Percentiles rank a stretch among this genome's conserved stretches.
phyloP scores from a whole-genome alignment of 2,797 vertebrate species.

The Chelonia mydas region DNA sequence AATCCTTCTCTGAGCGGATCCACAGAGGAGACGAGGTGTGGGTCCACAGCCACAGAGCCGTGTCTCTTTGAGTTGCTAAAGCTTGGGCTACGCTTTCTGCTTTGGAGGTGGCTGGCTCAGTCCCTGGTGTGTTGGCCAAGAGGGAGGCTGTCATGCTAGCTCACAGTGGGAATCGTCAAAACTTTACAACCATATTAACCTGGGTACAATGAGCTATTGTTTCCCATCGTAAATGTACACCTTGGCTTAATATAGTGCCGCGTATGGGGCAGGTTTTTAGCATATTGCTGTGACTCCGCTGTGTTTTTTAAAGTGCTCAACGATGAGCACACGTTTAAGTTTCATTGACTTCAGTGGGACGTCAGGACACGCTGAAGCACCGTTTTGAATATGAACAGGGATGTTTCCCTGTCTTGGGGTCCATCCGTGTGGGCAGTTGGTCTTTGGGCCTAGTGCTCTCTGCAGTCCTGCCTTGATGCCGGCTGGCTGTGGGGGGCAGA shows the following conservation, averaged over 20 bases:
- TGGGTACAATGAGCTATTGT: not conserved
- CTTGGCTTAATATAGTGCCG: not conserved
- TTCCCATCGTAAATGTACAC: not conserved
- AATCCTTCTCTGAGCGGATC: not conserved
- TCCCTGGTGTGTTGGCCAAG: not conserved
- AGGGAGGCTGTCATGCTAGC: not conserved
- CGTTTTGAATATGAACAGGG: not conserved
- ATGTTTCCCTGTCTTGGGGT: not conserved
- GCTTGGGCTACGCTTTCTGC: too few species aligned
- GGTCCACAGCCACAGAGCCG: too few species aligned
- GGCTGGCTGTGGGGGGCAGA: too few species aligned
- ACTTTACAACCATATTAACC: not conserved
- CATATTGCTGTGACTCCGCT: not conserved
- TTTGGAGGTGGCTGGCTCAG: not conserved
- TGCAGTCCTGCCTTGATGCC: not conserved
- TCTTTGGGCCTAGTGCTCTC: not conserved
- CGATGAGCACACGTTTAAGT: not conserved
- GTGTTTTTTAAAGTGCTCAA: not conserved
- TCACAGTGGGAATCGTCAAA: not conserved
- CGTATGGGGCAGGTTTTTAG: not conserved
- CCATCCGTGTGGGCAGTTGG: not conserved
- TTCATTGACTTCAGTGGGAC: not conserved
- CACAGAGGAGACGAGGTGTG: not conserved
- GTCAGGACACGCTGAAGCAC: not conserved
- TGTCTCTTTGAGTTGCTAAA: not conserved